Evolutionary conservation across 2,113 vertebrate species (phyloP).

Genomic region (Bothrops jararaca): DNA sequence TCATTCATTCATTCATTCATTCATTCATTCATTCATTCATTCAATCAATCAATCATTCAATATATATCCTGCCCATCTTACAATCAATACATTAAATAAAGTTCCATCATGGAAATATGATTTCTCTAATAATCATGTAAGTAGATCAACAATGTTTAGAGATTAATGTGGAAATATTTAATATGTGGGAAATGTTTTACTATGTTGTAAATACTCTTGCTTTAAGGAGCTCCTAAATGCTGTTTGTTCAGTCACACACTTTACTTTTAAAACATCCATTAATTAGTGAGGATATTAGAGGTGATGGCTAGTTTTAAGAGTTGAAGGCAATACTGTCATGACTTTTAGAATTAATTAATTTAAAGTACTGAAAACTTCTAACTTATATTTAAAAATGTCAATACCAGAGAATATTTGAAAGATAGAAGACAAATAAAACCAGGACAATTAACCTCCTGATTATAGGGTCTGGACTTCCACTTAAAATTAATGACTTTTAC

Average conservation of each 20-base stretch:
- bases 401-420: conserved; percentile 22
- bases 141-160: neutral
- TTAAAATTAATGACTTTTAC: conserved; percentile 36
- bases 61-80: neutral
- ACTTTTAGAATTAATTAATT: conserved; percentile 24
- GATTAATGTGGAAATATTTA: neutral
- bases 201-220: neutral
- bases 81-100: neutral
- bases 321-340: neutral
- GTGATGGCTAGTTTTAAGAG: conserved; percentile 1
- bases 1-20: no score
- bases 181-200: neutral
- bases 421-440: conserved; percentile 25
- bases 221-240: neutral
- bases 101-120: neutral
- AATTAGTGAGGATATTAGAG: conserved; percentile 4
- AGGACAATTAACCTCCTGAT: conserved; percentile 32
- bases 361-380: neutral
- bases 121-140: neutral
- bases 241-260: neutral
- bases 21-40: neutral
- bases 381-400: conserved; percentile 34
- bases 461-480: conserved; percentile 23
- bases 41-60: neutral
- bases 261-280: conserved; percentile 8